Evolutionary conservation across 2,888 invertebrate genomes (phyloP).

Genomic region (Andrena flavipes): DNA sequence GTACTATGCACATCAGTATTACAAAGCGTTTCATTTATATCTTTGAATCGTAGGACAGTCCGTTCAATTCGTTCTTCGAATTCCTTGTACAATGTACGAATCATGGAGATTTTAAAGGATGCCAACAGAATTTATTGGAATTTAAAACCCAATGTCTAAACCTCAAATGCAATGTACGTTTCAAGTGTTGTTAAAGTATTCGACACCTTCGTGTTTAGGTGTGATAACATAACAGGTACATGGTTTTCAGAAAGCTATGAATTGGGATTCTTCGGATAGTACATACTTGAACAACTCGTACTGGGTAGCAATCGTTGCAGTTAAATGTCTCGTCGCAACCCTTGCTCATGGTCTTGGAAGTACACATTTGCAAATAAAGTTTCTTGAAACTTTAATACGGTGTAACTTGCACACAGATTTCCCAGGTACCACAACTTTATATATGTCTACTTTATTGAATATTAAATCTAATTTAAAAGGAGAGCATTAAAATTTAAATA

Average conservation of each 20-base stretch:
- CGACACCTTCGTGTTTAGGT: background rate
- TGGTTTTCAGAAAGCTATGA: conserved; percentile 75
- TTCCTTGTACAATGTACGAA: conserved; percentile 86
- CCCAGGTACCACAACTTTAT: conserved; percentile 68
- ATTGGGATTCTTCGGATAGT: conserved; percentile 83
- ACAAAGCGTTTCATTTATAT: conserved; percentile 4
- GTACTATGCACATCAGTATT: background rate
- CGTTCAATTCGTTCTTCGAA: conserved; percentile 87
- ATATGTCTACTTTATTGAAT: background rate
- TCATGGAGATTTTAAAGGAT: conserved; percentile 79
- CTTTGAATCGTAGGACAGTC: conserved; percentile 87
- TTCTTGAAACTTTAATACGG: conserved; percentile 85
- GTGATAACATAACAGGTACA: background rate
- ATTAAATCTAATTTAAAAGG: background rate
- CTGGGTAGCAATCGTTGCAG: conserved; percentile 87
- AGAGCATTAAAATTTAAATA: conserved; percentile 76
- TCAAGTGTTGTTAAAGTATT: background rate
- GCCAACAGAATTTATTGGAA: conserved; percentile 79
- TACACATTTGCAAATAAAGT: conserved; percentile 88
- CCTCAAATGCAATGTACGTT: conserved; percentile 77
- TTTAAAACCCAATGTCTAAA: conserved; percentile 81
- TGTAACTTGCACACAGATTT: conserved; percentile 76
- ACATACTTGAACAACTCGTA: conserved; percentile 86
- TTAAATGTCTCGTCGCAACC: conserved; percentile 87
- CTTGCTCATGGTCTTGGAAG: conserved; percentile 88